Base-by-base conservation (phyloP, 2,888 invertebrate genomes). In the Nomada hirtipes region DNA sequence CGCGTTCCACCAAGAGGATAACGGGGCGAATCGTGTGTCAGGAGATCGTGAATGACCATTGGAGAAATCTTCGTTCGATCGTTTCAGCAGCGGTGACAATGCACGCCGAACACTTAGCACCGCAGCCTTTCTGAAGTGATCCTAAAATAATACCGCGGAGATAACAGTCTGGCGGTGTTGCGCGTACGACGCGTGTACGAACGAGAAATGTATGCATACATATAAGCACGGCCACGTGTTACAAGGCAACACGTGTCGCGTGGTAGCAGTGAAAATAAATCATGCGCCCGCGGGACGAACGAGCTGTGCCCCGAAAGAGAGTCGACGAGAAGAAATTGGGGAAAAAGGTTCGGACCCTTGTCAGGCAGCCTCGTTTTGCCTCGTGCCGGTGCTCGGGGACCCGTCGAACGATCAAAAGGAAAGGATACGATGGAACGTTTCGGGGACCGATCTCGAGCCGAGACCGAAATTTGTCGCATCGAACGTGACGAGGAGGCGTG, bases 231-330 rank as follows among this genome's bases (percentile, higher is more conserved):
- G 87, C 87, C 88, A 89, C 89, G 89, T 89, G 89, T 89, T 88
- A 87, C 86, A 76, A 74, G 82, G 87, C 87, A 90, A 92, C 92
- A 91, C 90, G 92, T 92, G 91, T 91, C 90, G 89, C 86, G 89
- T 81, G 89, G 86, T 90, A 86, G 87, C 87, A 91, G 89, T 87
- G 89, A 91, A 91, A 91, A 91, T 91, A 92, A 91, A 91, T 91
- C 89, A 89, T 87, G 84, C 73, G 82, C 76, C 73, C 76, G 79
- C 77, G 64, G 71, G 63, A 64, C 70, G 81, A 75, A 67, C 23
- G 61, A 75, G 82, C 23, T 2, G 73, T 84, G 84, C n/a, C 47
- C 64, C 60, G 59, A 42, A 60, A 77, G 64, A 82, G 74, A 79
- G 76, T 67, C 79, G 68, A 64, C 26, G 50, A 67, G 84, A 87